Percentiles rank a stretch among this genome's conserved stretches.
Conservation (phyloP, 2,113 vertebrate species). For the Melanocharis versteri region DNA sequence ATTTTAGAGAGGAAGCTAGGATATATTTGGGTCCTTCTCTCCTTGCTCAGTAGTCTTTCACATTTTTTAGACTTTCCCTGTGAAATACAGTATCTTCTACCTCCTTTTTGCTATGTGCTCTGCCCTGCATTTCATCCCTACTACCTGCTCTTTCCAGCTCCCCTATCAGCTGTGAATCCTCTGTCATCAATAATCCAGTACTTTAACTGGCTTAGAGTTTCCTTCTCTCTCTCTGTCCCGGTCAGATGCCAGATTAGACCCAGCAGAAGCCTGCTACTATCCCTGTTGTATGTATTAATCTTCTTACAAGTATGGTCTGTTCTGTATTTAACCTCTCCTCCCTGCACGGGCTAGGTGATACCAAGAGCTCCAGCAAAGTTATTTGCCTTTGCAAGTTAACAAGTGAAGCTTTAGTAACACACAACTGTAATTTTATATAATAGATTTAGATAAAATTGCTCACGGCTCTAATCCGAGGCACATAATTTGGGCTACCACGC, state of each 20-base stretch:
- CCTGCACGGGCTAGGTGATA: background rate
- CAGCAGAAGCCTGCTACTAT: slow-evolving; percentile 35
- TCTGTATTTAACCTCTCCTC: slow-evolving; percentile 50
- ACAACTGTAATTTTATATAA: background rate
- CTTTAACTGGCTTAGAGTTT: slow-evolving; percentile 53
- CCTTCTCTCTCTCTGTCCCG: slow-evolving; percentile 17
- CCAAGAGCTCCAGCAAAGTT: background rate
- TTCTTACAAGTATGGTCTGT: slow-evolving; percentile 30
- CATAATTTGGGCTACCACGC: background rate
- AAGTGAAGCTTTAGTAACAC: background rate
- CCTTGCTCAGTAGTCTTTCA: background rate
- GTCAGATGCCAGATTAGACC: slow-evolving; percentile 52
- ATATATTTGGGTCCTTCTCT: background rate
- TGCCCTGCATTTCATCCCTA: background rate
- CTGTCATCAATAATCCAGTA: slow-evolving; percentile 49
- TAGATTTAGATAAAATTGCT: background rate
- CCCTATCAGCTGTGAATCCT: slow-evolving; percentile 23
- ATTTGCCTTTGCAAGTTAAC: background rate
- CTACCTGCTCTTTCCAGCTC: background rate
- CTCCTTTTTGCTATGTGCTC: background rate
- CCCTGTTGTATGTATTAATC: slow-evolving; percentile 42
- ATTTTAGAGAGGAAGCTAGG: background rate
- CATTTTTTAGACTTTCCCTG: background rate
- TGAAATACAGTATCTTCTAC: background rate
- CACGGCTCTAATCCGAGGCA: background rate